Percentiles rank a stretch among this genome's conserved stretches.
These are phyloP conservation scores for Branchellion lobata DNA, from an alignment of 2,888 invertebrate species.

Conservation along the genomic window DNA sequence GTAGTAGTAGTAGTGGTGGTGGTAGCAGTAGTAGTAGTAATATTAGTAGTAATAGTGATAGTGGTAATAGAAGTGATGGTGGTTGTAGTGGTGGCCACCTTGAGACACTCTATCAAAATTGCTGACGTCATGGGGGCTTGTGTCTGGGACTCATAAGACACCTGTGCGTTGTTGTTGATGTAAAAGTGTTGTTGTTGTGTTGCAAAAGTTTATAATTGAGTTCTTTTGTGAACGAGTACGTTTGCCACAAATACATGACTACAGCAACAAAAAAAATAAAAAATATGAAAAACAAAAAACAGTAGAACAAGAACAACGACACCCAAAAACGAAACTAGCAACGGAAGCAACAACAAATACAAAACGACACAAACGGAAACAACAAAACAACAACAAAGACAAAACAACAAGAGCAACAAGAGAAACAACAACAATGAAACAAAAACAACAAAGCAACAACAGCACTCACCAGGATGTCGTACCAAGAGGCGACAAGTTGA, in stretches of 20 bases:
- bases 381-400: neutral
- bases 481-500: conserved; percentile 66
- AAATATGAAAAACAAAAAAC: neutral
- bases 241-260: too few species aligned
- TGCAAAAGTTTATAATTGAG: too few species aligned
- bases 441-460: neutral
- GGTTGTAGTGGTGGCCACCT: neutral
- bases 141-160: neutral
- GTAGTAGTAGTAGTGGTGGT: neutral
- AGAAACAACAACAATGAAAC: neutral
- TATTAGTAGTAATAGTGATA: too few species aligned
- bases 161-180: neutral
- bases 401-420: neutral
- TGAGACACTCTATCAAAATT: conserved; percentile 3
- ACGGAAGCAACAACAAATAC: too few species aligned
- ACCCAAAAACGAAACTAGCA: neutral
- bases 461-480: conserved; percentile 64
- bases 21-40: too few species aligned
- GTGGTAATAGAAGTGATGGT: neutral
- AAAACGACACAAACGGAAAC: neutral
- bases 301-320: neutral
- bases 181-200: too few species aligned
- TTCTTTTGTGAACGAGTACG: too few species aligned
- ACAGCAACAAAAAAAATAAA: neutral
- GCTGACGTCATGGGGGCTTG: neutral